phyloP scores from a whole-genome alignment of 2,113 vertebrate species.

The Chunga burmeisteri region DNA sequence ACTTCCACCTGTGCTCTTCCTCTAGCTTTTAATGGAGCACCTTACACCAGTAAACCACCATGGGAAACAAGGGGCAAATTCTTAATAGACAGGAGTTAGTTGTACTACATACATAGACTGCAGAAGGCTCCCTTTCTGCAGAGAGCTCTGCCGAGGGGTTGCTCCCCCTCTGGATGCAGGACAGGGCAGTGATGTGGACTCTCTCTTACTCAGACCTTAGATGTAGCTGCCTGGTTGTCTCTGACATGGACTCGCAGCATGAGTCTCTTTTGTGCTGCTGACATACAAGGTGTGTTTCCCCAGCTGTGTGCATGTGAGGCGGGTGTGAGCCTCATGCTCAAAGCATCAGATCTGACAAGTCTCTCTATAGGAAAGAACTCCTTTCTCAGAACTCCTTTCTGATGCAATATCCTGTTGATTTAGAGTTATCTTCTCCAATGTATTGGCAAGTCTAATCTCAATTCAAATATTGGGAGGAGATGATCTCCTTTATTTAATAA shows the following conservation, averaged over 20 bases:
- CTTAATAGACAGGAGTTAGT: neutral
- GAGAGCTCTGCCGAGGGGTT: neutral
- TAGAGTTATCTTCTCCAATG: neutral
- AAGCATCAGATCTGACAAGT: neutral
- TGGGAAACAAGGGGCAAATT: accelerated
- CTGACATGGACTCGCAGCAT: neutral
- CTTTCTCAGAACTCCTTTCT: neutral
- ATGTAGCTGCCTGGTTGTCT: neutral
- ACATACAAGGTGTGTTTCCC: neutral
- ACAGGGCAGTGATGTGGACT: neutral
- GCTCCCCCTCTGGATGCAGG: neutral
- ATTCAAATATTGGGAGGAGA: neutral
- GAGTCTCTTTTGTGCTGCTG: neutral
- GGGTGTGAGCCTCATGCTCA: neutral
- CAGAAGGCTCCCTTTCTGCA: neutral
- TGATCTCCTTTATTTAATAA: neutral
- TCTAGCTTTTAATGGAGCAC: neutral
- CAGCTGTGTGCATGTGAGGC: neutral
- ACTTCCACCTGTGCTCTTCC: neutral
- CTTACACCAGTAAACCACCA: neutral
- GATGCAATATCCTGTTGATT: neutral
- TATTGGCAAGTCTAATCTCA: neutral
- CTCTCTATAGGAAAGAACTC: neutral
- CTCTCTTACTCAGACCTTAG: neutral
- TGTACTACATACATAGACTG: accelerated